A percentile compares a stretch with the other conserved stretches of the same genome.
phyloP scores from a whole-genome alignment of 1,140 invertebrate species.

The Maconellicoccus hirsutus region DNA sequence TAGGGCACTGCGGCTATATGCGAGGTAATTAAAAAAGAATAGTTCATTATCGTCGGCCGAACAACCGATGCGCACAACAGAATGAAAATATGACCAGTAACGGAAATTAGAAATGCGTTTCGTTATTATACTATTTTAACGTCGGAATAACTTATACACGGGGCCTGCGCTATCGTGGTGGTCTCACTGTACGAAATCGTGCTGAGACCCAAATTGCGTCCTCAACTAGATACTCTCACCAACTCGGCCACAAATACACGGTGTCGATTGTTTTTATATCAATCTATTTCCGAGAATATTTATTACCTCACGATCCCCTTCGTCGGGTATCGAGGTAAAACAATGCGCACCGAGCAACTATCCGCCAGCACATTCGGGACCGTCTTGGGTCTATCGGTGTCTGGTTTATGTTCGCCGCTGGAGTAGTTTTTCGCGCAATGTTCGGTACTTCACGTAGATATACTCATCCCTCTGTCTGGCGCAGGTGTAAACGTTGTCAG shows the following conservation, averaged over 20 bases:
- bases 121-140: not conserved
- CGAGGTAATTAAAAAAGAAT: conserved; percentile 9
- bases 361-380: too few species aligned
- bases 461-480: too few species aligned
- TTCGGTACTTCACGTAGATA: too few species aligned
- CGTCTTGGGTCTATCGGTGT: too few species aligned
- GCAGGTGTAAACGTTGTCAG: too few species aligned
- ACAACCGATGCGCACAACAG: not conserved
- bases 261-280: not conserved
- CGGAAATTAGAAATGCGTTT: conserved; percentile 1
- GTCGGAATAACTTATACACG: not conserved
- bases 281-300: not conserved
- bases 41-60: not conserved
- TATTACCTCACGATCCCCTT: not conserved
- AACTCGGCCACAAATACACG: not conserved
- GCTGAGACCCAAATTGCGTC: conserved; percentile 6
- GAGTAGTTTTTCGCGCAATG: too few species aligned
- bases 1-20: not conserved
- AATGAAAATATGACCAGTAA: not conserved
- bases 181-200: conserved; percentile 1
- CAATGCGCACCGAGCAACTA: too few species aligned
- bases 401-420: too few species aligned
- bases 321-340: too few species aligned
- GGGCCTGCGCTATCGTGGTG: not conserved
- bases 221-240: not conserved